Evolutionary conservation across 2,113 vertebrate genomes (phyloP).

Genomic region (Chascanopsetta lugubris): DNA sequence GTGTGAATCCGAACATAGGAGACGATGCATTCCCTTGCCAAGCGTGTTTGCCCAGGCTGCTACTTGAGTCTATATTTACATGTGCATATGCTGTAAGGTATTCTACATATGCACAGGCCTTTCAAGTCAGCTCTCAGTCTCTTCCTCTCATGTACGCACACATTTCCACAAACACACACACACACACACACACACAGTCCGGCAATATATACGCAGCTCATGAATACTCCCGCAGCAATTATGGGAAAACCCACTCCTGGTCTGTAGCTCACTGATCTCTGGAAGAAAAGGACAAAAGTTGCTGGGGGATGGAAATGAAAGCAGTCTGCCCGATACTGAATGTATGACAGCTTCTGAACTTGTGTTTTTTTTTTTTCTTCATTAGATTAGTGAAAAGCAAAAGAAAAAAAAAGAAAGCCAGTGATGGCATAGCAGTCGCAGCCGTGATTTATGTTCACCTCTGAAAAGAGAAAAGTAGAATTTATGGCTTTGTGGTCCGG

Average conservation of each 20-base stretch:
- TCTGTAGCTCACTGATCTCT: slow-evolving; percentile 38
- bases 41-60: slow-evolving; percentile 45
- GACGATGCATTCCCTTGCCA: slow-evolving; percentile 21
- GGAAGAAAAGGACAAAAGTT: slow-evolving; percentile 54
- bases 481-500: slow-evolving; percentile 76
- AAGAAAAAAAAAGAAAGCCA: slow-evolving; percentile 80
- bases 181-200: slow-evolving; percentile 27
- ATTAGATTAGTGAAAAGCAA: slow-evolving; percentile 83
- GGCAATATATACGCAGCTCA: slow-evolving; percentile 56
- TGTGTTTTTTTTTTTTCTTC: slow-evolving; percentile 75
- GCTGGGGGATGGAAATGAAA: slow-evolving; percentile 34
- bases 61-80: slow-evolving; percentile 70
- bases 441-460: slow-evolving; percentile 80
- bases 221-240: slow-evolving; percentile 61
- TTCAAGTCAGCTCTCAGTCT: slow-evolving; percentile 60
- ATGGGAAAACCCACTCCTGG: slow-evolving; percentile 53
- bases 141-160: slow-evolving; percentile 22
- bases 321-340: slow-evolving; percentile 36
- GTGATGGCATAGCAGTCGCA: slow-evolving; percentile 66
- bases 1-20: slow-evolving; percentile 4
- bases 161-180: slow-evolving; percentile 10
- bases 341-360: slow-evolving; percentile 69
- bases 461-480: slow-evolving; percentile 77
- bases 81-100: slow-evolving; percentile 68
- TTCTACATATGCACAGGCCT: slow-evolving; percentile 49